phyloP scores from a whole-genome alignment of 1,140 invertebrate species.

The Cotesia typhae region DNA sequence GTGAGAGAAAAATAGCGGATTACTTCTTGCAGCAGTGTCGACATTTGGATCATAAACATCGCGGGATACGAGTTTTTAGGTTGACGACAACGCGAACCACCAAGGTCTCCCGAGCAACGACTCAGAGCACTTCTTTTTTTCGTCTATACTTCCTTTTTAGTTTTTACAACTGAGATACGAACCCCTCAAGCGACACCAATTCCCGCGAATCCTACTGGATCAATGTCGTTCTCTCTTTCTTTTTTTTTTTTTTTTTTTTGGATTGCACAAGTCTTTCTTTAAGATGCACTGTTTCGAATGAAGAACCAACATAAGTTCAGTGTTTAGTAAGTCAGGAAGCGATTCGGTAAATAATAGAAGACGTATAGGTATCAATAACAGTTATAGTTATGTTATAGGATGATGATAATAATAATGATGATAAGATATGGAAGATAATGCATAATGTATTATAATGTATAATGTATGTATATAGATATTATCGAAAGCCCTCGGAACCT shows the following conservation, averaged over 20 bases:
- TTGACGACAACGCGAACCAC: background rate
- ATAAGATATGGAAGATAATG: background rate
- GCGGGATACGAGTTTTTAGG: background rate
- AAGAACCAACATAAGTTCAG: no score
- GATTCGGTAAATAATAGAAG: no score
- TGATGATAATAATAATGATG: background rate
- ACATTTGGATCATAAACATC: slow-evolving; percentile 25
- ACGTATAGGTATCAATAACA: no score
- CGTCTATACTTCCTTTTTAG: background rate
- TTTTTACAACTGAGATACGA: no score
- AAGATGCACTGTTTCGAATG: no score
- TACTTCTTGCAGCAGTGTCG: background rate
- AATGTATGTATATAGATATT: slow-evolving; percentile 41
- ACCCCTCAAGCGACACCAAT: no score
- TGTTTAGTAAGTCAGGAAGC: no score
- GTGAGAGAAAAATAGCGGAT: slow-evolving; percentile 6
- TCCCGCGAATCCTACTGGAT: no score
- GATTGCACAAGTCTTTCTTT: no score
- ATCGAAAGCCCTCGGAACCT: slow-evolving; percentile 46
- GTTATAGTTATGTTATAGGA: no score
- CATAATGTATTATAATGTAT: background rate
- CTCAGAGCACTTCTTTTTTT: background rate
- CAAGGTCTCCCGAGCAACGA: background rate
- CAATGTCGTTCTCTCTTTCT: no score
- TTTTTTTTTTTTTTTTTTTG: no score